phyloP scores from a whole-genome alignment of 2,113 vertebrate species.

The Hypomesus transpacificus region DNA sequence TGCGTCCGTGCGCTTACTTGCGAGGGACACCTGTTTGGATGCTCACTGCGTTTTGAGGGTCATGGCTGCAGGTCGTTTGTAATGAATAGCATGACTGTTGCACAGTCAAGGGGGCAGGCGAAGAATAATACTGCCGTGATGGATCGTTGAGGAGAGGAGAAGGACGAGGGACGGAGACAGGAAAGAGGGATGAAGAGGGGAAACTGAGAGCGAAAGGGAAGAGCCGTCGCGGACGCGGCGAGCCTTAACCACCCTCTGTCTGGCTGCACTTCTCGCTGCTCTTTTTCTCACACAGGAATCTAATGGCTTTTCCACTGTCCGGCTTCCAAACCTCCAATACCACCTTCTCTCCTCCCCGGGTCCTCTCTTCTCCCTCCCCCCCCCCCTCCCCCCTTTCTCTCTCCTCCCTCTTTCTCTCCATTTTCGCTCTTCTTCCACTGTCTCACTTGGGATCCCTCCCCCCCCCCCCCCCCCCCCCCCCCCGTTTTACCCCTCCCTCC shows the following conservation, averaged over 20 bases:
- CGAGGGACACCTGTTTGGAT: constrained; percentile 63
- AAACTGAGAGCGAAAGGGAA: constrained; percentile 48
- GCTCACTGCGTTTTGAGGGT: constrained; percentile 56
- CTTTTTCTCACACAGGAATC: constrained; percentile 63
- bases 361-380: background rate
- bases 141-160: constrained; percentile 17
- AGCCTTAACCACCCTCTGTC: constrained; percentile 70
- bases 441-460: constrained; percentile 19
- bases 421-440: background rate
- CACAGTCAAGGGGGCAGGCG: constrained; percentile 45
- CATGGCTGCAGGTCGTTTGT: constrained; percentile 58
- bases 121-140: constrained; percentile 47
- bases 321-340: constrained; percentile 58
- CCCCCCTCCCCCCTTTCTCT: constrained; percentile 17
- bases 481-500: constrained; percentile 26
- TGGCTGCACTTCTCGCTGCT: constrained; percentile 59
- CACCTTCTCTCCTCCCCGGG: background rate
- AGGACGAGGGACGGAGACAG: constrained; percentile 18
- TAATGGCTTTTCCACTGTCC: constrained; percentile 71
- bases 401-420: background rate
- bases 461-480: constrained; percentile 21
- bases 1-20: background rate
- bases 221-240: constrained; percentile 60
- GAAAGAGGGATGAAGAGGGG: constrained; percentile 38
- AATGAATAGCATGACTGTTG: constrained; percentile 67